Percentiles rank a stretch among this genome's conserved stretches.
Conservation (phyloP, 2,797 vertebrate genomes). For the Liparis tanakae region DNA sequence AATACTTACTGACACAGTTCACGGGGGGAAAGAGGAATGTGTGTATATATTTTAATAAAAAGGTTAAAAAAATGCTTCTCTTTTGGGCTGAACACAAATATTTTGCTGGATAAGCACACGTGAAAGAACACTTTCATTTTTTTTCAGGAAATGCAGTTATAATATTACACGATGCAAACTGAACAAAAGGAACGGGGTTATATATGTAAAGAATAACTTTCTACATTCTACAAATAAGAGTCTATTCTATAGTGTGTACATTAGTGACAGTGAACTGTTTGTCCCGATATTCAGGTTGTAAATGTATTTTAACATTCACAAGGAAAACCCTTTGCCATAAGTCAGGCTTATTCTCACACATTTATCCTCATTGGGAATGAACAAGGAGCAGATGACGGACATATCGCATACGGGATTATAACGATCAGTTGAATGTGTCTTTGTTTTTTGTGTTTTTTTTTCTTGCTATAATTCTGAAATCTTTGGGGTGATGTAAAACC, state of each 20-base stretch:
- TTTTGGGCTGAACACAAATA: slow-evolving; percentile 80
- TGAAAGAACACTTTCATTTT: slow-evolving; percentile 77
- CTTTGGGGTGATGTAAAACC: slow-evolving; percentile 81
- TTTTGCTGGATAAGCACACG: slow-evolving; percentile 85
- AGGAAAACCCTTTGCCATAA: slow-evolving; percentile 69
- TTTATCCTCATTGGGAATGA: slow-evolving; percentile 53
- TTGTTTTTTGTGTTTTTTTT: slow-evolving; percentile 73
- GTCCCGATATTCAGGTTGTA: slow-evolving; percentile 84
- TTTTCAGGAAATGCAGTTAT: slow-evolving; percentile 80
- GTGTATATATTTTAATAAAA: slow-evolving; percentile 86
- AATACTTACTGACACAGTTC: slow-evolving; percentile 72
- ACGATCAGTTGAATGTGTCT: slow-evolving; percentile 83
- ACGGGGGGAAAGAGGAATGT: slow-evolving; percentile 79
- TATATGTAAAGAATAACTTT: slow-evolving; percentile 83
- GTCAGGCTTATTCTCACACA: slow-evolving; percentile 62
- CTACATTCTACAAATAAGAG: slow-evolving; percentile 81
- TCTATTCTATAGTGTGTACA: slow-evolving; percentile 81
- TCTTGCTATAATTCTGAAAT: slow-evolving; percentile 84
- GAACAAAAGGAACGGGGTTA: slow-evolving; percentile 74
- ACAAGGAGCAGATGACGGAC: slow-evolving; percentile 49
- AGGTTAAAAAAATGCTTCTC: slow-evolving; percentile 66
- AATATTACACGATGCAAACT: slow-evolving; percentile 77
- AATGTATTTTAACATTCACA: slow-evolving; percentile 81
- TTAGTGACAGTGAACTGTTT: slow-evolving; percentile 82
- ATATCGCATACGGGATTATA: slow-evolving; percentile 86